Conservation (phyloP, 2,113 vertebrate species). For the Enhydra lutris region DNA sequence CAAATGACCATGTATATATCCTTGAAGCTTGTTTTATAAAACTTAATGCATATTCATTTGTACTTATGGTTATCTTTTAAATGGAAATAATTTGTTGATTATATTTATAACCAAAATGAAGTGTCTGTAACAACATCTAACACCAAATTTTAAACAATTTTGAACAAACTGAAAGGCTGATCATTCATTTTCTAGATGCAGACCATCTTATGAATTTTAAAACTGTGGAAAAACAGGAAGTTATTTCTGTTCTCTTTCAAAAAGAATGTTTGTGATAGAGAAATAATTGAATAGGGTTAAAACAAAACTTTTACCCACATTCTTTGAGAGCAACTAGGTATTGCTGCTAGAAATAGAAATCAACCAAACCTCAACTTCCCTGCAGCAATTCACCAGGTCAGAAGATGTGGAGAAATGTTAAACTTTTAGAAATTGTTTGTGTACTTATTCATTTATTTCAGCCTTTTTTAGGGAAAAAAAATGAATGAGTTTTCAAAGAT, state of each 20-base stretch:
- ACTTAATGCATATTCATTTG: background rate
- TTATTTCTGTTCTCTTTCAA: background rate
- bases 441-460: background rate
- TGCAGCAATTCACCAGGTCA: background rate
- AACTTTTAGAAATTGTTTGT: background rate
- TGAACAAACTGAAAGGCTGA: background rate
- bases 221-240: background rate
- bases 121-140: background rate
- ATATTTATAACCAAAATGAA: background rate
- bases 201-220: background rate
- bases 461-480: background rate
- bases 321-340: background rate
- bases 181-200: background rate
- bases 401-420: background rate
- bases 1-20: too few relatives aligned
- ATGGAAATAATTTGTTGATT: background rate
- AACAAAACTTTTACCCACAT: background rate
- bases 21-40: too few relatives aligned
- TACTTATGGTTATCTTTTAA: background rate
- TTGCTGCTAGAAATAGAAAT: background rate
- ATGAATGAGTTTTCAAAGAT: background rate
- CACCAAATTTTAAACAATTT: background rate
- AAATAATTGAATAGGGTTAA: background rate
- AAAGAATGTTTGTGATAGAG: background rate
- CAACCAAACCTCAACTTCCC: background rate